These are phyloP conservation scores for Cheirogaleus major DNA, from an alignment of 2,797 vertebrate species.

Conservation along the genomic window DNA sequence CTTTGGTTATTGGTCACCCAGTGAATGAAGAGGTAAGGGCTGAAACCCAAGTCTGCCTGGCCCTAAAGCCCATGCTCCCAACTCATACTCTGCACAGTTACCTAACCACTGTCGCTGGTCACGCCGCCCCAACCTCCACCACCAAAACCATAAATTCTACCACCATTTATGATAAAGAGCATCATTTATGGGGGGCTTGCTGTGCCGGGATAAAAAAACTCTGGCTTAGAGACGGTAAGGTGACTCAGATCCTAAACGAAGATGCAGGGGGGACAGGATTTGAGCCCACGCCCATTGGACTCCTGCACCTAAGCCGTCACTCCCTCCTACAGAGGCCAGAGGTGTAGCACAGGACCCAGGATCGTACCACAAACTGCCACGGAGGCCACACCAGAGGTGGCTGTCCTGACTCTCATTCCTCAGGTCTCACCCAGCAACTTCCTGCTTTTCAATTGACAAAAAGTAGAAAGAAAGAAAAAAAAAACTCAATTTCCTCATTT, in stretches of 20 bases:
- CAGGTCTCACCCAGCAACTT: conserved; percentile 2
- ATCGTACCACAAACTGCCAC: background rate
- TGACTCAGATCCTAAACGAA: conserved; percentile 12
- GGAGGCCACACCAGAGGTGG: background rate
- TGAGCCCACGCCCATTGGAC: background rate
- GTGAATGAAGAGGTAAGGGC: background rate
- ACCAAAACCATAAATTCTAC: background rate
- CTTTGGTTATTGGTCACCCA: background rate
- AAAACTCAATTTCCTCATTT: background rate
- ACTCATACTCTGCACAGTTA: background rate
- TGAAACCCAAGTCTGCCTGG: background rate
- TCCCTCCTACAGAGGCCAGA: background rate
- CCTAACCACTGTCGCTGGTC: background rate
- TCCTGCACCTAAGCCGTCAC: background rate
- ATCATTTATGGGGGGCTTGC: background rate
- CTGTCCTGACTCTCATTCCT: background rate
- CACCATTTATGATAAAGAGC: background rate
- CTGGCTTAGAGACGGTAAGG: background rate
- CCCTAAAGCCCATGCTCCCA: background rate
- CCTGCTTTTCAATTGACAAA: conserved; percentile 23
- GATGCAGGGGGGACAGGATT: background rate
- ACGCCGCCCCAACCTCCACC: background rate
- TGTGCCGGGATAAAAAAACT: background rate
- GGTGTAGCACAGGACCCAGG: background rate
- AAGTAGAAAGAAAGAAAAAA: background rate